Evolutionary conservation across 2,888 invertebrate genomes (phyloP), one percentile per base, ranked within the genome.

Genomic region (Saturnia japonica): DNA sequence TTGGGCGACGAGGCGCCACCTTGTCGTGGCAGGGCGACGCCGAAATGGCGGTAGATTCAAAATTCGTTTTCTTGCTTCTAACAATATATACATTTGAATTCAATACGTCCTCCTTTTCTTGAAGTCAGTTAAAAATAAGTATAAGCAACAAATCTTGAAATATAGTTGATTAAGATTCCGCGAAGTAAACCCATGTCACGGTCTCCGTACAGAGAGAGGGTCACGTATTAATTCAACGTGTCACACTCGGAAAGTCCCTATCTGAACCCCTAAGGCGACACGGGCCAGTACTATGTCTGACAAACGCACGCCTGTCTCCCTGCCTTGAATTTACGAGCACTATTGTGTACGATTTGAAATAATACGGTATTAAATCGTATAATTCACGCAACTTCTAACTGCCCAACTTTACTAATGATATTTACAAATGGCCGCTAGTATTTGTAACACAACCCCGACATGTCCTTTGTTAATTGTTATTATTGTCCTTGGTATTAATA

Each of bases 181-280:
- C 64, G 12, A 40, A 40, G 64, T 40, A 19, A n/a, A 64, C 64
- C 64, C 64, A 64, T 40, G 40, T 64, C 64, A 64, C 64, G 64
- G 8, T 40, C 64, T 16, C 40, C 57, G 25, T 19, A 64, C 64
- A 64, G 40, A 40, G 64, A 64, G 40, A 40, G 64, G 64, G 64
- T 64, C 64, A 64, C 64, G 64, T 64, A 64, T 64, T 64, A 64
- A 64, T 64, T 64, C 64, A 64, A 64, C 64, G 40, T 64, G 64
- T 64, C 64, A 64, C 64, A 40, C 40, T 40, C n/a, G 64, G 40
- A 40, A 40, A 40, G 64, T 34, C 64, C 64, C 64, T 40, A 64
- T 64, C 64, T 40, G 57, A 40, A 64, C 64, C 40, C 64, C 40
- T 64, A 40, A 40, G 64, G 64, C 40, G 64, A 64, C 64, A n/a